Base-by-base conservation (phyloP, 2,888 invertebrate genomes). In the Idaea straminata region DNA sequence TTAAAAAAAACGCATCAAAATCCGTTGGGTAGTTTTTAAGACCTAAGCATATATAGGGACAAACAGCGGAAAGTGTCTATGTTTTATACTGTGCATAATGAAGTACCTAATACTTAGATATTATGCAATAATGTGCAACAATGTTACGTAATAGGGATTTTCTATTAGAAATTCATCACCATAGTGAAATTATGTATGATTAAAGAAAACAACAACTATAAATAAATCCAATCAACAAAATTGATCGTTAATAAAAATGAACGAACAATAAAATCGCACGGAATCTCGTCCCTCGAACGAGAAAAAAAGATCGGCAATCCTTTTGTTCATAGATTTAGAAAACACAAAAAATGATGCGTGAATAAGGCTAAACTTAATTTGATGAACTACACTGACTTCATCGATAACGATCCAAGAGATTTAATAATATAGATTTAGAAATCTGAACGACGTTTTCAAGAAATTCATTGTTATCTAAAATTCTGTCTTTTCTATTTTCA, bases 231-330 rank as follows among this genome's bases (percentile, higher is more conserved):
- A 47, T 47, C 47, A 47, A 47, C 47, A 47, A 47, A 47, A 47
- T 47, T 47, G 47, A 47, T 47, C 47, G 47, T 47, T 47, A 47
- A 47, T 47, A 47, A 47, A 47, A 47, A 47, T 13, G 47, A 47
- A 13, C 13, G 47, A 47, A 47, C 47, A 47, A 47, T 47, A 47
- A 47, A 47, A 47, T 47, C 10, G 47, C 69, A 68, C 72, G 72
- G 69, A 72, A 64, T 59, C 57, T 47, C 10, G 47, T 47, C 47
- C 47, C 47, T 7, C 13, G 10, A 13, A 36, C 5, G 36, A 47
- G 13, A 47, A 47, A 47, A 47, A 47, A 47, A 47, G 7, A 47
- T 47, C 47, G 47, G 47, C 47, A 47, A 59, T 5, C 35, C 35
- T 57, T 25, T 35, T 35, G 61, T 61, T 35, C 15, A n/a, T 10